Percentiles rank a stretch among this genome's conserved stretches.
Conservation (phyloP, 1,140 invertebrate genomes). For the Mizuhopecten yessoensis region DNA sequence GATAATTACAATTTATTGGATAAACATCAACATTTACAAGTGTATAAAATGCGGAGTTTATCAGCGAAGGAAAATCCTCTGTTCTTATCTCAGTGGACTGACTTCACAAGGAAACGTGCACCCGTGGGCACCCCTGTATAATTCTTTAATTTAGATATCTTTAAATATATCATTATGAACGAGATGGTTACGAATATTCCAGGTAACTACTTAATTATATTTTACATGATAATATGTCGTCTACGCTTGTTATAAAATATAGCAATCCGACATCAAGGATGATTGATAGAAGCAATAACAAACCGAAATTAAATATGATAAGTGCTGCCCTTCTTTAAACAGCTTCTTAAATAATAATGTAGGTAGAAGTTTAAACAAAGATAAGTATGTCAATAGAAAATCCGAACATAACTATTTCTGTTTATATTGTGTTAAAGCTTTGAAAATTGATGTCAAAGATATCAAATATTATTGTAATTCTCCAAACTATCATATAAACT, state of each 20-base stretch:
- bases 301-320: no score
- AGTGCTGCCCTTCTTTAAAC: no score
- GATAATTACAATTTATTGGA: slow-evolving; percentile 29
- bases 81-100: neutral
- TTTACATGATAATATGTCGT: slow-evolving; percentile 27
- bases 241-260: neutral
- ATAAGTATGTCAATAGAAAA: no score
- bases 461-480: no score
- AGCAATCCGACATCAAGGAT: no score
- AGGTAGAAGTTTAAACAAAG: no score
- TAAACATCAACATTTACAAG: slow-evolving; percentile 39
- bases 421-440: no score
- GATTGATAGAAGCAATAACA: no score
- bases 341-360: no score
- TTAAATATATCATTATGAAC: neutral
- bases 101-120: slow-evolving; percentile 12
- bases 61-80: neutral
- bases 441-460: no score
- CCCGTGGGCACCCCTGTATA: slow-evolving; percentile 1
- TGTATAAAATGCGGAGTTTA: neutral
- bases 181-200: neutral
- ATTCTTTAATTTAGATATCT: slow-evolving; percentile 32
- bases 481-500: no score
- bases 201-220: slow-evolving; percentile 38
- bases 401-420: no score